Conservation (phyloP, 2,888 invertebrate species). For the Campoplex capitator region DNA sequence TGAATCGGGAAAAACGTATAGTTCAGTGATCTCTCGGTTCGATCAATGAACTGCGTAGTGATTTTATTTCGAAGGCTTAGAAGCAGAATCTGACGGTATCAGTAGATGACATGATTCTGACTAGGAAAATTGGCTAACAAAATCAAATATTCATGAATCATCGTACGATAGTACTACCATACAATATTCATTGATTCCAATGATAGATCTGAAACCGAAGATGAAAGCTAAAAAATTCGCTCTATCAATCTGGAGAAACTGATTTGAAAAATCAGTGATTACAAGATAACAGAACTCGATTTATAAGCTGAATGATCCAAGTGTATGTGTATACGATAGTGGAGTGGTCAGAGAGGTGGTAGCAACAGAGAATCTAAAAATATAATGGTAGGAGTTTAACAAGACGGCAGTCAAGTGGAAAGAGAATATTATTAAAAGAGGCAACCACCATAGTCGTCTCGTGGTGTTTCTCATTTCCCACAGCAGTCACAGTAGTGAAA, state of each 20-base stretch:
- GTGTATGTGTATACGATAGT: slow-evolving; percentile 23
- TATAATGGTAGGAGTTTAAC: slow-evolving; percentile 73
- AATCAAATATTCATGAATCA: slow-evolving; percentile 1
- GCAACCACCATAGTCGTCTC: slow-evolving; percentile 39
- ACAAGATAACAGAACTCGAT: slow-evolving; percentile 53
- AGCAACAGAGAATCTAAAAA: slow-evolving; percentile 73
- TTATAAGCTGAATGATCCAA: slow-evolving; percentile 81
- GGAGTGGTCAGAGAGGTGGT: too few species aligned
- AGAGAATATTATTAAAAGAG: slow-evolving; percentile 39
- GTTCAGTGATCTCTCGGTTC: neutral
- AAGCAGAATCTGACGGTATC: neutral
- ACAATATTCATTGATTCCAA: slow-evolving; percentile 1
- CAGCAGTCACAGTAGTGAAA: slow-evolving; percentile 25
- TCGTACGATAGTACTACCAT: neutral
- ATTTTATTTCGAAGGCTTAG: neutral
- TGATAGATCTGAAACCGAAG: neutral
- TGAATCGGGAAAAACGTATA: neutral
- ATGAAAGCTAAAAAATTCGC: neutral
- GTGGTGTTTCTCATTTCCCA: slow-evolving; percentile 26
- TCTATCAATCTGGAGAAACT: neutral
- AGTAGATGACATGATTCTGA: neutral
- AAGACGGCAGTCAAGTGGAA: slow-evolving; percentile 28
- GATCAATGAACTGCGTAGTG: neutral
- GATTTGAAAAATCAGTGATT: slow-evolving; percentile 1
- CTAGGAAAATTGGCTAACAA: neutral